These are phyloP conservation scores for Ceraclea dissimilis DNA, from an alignment of 2,888 invertebrate genomes.

Conservation along the genomic window DNA sequence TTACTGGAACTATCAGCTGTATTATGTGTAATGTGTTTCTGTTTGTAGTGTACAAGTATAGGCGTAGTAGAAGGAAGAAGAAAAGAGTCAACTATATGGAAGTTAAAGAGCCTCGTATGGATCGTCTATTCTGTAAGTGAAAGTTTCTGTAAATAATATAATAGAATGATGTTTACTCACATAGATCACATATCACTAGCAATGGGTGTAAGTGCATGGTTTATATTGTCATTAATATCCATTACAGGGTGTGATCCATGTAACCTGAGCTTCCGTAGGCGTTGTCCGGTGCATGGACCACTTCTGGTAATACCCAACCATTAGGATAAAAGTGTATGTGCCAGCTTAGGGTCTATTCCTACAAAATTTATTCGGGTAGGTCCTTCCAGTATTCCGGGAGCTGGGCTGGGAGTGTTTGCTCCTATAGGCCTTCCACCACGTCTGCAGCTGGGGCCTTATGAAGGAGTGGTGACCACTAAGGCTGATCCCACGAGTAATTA, in stretches of 20 bases:
- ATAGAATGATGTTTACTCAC: too few species aligned
- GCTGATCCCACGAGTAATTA: not conserved
- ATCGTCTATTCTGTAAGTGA: not conserved
- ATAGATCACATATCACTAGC: too few species aligned
- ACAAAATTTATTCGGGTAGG: not conserved
- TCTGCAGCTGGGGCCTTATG: constrained; percentile 9
- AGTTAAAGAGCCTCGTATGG: not conserved
- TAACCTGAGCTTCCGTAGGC: not conserved
- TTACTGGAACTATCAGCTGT: not conserved
- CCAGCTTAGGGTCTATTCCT: not conserved
- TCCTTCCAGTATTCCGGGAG: constrained; percentile 9
- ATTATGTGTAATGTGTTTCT: not conserved
- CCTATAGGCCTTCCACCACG: not conserved
- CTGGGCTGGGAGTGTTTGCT: constrained; percentile 9
- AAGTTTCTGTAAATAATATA: too few species aligned
- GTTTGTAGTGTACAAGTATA: constrained; percentile 5
- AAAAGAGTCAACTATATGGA: constrained; percentile 7
- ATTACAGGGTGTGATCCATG: constrained; percentile 13
- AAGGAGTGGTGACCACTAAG: not conserved
- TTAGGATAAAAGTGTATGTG: not conserved
- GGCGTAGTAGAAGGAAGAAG: not conserved
- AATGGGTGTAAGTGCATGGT: too few species aligned
- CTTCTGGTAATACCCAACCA: constrained; percentile 6
- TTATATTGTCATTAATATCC: too few species aligned
- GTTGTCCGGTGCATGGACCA: constrained; percentile 11